Conservation (phyloP, 2,113 vertebrate species). For the Rhea pennata region DNA sequence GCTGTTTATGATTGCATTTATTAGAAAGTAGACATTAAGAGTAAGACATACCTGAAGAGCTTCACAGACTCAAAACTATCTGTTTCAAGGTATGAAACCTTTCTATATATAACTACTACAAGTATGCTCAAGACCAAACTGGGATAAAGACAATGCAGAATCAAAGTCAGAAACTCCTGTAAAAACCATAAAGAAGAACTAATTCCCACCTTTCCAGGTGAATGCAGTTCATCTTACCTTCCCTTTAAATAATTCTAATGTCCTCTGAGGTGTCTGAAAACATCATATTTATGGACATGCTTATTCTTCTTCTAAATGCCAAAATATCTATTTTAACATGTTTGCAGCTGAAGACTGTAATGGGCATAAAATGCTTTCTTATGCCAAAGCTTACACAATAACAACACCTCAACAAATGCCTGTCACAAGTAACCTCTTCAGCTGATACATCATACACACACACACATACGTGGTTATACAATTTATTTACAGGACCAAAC, state of each 20-base stretch:
- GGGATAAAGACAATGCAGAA: neutral
- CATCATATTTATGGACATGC: neutral
- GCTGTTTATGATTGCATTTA: neutral
- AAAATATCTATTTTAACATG: neutral
- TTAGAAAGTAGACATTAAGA: neutral
- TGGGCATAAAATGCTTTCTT: neutral
- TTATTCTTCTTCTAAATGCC: slow-evolving; percentile 6
- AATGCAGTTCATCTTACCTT: neutral
- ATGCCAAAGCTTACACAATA: neutral
- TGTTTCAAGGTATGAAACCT: neutral
- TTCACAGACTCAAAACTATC: neutral
- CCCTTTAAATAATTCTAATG: neutral
- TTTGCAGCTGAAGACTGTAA: neutral
- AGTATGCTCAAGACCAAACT: neutral
- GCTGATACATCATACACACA: neutral
- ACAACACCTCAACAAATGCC: neutral
- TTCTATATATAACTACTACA: neutral
- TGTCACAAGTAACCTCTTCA: neutral
- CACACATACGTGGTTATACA: neutral
- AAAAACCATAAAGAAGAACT: neutral
- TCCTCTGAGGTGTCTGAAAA: neutral
- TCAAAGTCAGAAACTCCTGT: neutral
- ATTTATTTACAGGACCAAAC: neutral
- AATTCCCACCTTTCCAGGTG: neutral
- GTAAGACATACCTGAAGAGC: neutral